These are phyloP conservation scores for Lamprologus callipterus DNA, from an alignment of 2,113 vertebrate species.

Conservation along the genomic window DNA sequence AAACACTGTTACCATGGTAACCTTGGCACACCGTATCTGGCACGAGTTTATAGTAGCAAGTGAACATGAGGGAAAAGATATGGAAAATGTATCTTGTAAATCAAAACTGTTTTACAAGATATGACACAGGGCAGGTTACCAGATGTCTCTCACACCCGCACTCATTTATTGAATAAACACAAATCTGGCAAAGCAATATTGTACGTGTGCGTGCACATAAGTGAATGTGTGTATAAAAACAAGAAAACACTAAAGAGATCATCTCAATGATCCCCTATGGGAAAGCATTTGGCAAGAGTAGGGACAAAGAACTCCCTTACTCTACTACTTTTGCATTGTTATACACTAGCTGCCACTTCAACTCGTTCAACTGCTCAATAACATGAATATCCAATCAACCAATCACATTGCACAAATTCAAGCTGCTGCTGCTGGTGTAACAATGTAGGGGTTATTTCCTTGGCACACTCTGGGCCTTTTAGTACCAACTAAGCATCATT, in stretches of 20 bases:
- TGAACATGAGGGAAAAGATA: not conserved
- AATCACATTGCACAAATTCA: not conserved
- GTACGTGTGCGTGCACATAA: not conserved
- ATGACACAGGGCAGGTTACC: not conserved
- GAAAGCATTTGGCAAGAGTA: not conserved
- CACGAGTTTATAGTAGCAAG: constrained; percentile 2
- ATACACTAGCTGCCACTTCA: not conserved
- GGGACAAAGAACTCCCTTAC: not conserved
- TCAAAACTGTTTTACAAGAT: not conserved
- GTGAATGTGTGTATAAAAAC: not conserved
- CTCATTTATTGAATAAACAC: not conserved
- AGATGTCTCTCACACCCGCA: not conserved
- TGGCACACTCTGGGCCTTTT: not conserved
- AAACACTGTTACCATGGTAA: constrained; percentile 48
- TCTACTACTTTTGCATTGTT: not conserved
- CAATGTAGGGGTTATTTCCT: not conserved
- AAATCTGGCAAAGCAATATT: not conserved
- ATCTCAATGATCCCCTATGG: not conserved
- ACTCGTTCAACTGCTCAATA: not conserved
- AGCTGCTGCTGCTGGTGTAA: not conserved
- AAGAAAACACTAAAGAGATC: not conserved
- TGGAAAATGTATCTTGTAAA: not conserved
- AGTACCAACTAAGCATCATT: not conserved
- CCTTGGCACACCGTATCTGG: constrained; percentile 14
- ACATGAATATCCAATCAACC: not conserved